phyloP scores from a whole-genome alignment of 2,797 vertebrate genomes.

The Odontamblyopus lacepedii region DNA sequence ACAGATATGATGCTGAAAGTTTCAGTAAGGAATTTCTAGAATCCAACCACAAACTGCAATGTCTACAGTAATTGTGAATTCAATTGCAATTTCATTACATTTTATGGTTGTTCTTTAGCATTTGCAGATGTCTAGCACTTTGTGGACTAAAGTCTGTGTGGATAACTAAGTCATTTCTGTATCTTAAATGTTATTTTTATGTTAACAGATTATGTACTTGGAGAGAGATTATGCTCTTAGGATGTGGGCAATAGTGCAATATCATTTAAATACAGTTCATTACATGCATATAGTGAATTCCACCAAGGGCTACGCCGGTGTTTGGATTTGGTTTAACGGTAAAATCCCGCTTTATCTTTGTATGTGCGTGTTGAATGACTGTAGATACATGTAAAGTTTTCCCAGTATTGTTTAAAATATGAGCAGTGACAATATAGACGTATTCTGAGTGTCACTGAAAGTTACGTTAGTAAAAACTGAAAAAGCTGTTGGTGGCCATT shows the following conservation, averaged over 20 bases:
- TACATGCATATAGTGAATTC: not conserved
- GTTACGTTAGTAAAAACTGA: not conserved
- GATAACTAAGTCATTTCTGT: not conserved
- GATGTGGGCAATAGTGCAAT: not conserved
- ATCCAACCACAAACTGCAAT: not conserved
- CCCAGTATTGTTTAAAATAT: not conserved
- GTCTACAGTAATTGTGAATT: not conserved
- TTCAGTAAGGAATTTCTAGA: not conserved
- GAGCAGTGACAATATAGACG: not conserved
- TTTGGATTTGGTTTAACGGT: not conserved
- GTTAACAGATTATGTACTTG: not conserved
- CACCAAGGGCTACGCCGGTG: not conserved
- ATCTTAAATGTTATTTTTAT: conserved; percentile 5
- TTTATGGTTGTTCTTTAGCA: not conserved
- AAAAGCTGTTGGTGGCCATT: not conserved
- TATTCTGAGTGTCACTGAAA: not conserved
- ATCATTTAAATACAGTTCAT: not conserved
- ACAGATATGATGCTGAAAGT: not conserved
- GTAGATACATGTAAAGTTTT: not conserved
- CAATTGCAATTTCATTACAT: not conserved
- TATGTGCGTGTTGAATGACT: not conserved
- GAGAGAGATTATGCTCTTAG: not conserved
- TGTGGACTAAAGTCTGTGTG: not conserved
- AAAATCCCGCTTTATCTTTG: not conserved
- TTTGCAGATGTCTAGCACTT: not conserved